phyloP scores from a whole-genome alignment of 2,888 invertebrate species.

The Malachius bipustulatus region DNA sequence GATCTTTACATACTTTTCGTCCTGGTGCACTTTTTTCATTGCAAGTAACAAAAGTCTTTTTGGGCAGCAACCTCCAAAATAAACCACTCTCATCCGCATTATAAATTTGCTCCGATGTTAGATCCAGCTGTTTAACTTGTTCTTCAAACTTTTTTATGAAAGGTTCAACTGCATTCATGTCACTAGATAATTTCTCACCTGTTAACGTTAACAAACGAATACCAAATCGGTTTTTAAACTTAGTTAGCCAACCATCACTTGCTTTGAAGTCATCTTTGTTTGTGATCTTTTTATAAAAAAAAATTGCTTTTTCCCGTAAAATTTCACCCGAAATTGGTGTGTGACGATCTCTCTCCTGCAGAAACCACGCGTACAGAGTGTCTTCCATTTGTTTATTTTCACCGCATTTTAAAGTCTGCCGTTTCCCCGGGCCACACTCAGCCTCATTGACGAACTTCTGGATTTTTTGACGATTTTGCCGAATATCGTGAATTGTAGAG shows the following conservation, averaged over 20 bases:
- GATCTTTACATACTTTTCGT: slow-evolving; percentile 14
- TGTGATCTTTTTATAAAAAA: too few species aligned
- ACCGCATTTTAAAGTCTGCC: too few species aligned
- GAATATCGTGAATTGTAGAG: too few species aligned
- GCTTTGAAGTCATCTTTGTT: too few species aligned
- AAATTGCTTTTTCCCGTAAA: too few species aligned
- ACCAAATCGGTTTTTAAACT: slow-evolving; percentile 13
- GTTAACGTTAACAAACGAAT: slow-evolving; percentile 10
- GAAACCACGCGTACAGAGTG: too few species aligned
- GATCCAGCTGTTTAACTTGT: slow-evolving; percentile 10
- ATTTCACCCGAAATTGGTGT: too few species aligned
- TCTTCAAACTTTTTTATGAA: slow-evolving; percentile 12
- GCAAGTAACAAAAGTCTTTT: slow-evolving; percentile 14
- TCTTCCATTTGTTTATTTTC: too few species aligned
- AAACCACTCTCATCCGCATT: slow-evolving; percentile 19
- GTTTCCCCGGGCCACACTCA: too few species aligned
- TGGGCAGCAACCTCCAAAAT: slow-evolving; percentile 17
- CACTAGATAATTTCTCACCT: slow-evolving; percentile 15
- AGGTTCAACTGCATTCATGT: slow-evolving; percentile 12
- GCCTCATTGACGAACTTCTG: too few species aligned
- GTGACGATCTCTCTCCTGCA: too few species aligned
- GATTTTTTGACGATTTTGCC: too few species aligned
- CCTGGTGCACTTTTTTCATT: slow-evolving; percentile 17
- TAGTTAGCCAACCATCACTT: slow-evolving; percentile 12
- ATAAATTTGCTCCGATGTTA: slow-evolving; percentile 14